phyloP scores from a whole-genome alignment of 1,140 invertebrate genomes.

The Aphaenogaster rudis region DNA sequence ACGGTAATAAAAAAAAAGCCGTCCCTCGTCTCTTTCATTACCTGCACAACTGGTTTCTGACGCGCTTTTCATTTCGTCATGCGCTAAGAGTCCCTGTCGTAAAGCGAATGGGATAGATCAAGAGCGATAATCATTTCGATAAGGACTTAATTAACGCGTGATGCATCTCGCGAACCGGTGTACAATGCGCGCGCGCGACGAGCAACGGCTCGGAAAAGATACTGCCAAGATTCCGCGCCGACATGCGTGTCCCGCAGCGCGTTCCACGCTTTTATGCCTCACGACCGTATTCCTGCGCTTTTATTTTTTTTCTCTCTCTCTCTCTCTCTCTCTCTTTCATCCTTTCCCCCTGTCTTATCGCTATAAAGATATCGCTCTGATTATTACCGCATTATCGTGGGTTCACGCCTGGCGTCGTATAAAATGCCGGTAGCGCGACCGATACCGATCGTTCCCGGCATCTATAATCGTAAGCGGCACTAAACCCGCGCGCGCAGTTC shows the following conservation, averaged over 20 bases:
- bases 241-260: constrained; percentile 60
- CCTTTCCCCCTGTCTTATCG: constrained; percentile 50
- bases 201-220: constrained; percentile 68
- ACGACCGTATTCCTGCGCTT: neutral
- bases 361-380: constrained; percentile 66
- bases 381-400: constrained; percentile 75
- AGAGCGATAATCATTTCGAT: constrained; percentile 74
- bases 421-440: constrained; percentile 66
- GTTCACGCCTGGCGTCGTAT: constrained; percentile 67
- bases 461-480: constrained; percentile 64
- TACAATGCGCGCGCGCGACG: constrained; percentile 27
- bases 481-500: constrained; percentile 1
- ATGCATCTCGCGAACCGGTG: constrained; percentile 58
- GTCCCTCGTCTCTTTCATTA: neutral
- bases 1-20: neutral
- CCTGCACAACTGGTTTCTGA: neutral
- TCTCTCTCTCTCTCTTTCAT: neutral
- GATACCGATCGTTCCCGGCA: constrained; percentile 71
- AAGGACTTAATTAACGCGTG: constrained; percentile 78
- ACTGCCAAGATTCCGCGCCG: constrained; percentile 57
- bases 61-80: constrained; percentile 25
- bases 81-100: constrained; percentile 28
- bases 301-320: neutral
- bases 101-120: constrained; percentile 67
- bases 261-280: constrained; percentile 51